These are phyloP conservation scores for Uromys caudimaculatus DNA, from an alignment of 2,797 vertebrate species.

Conservation along the genomic window DNA sequence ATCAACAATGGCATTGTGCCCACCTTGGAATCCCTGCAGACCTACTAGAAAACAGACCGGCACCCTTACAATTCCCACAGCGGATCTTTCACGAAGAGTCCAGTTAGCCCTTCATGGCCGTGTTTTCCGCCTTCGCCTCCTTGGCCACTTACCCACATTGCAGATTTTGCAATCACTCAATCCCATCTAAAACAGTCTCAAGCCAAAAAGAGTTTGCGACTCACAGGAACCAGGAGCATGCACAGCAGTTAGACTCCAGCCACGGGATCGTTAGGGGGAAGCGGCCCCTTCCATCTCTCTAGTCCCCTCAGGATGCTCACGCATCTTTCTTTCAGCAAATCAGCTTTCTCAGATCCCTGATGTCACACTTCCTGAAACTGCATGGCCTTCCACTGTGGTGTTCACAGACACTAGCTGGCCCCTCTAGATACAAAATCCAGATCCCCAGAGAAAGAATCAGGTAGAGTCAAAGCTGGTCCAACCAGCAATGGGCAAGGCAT, in stretches of 20 bases:
- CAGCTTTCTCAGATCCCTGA: neutral
- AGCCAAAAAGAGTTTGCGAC: neutral
- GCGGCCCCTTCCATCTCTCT: neutral
- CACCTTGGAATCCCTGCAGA: neutral
- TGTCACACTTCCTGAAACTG: rapidly evolving
- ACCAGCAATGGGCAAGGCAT: neutral
- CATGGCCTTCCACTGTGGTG: neutral
- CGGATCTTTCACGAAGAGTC: neutral
- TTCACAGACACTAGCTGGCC: neutral
- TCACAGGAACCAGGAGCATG: neutral
- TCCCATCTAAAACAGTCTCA: neutral
- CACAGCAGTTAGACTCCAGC: neutral
- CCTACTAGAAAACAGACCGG: neutral
- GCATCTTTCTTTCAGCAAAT: neutral
- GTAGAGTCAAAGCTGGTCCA: neutral
- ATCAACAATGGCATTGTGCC: neutral
- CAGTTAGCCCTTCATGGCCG: neutral
- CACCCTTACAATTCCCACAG: neutral
- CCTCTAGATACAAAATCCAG: neutral
- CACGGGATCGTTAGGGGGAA: rapidly evolving
- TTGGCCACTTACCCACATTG: neutral
- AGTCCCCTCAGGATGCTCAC: neutral
- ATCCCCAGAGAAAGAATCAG: neutral
- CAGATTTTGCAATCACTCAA: neutral
- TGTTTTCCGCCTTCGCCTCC: neutral